These are phyloP conservation scores for Maniola jurtina DNA, from an alignment of 1,140 invertebrate genomes.

Conservation along the genomic window DNA sequence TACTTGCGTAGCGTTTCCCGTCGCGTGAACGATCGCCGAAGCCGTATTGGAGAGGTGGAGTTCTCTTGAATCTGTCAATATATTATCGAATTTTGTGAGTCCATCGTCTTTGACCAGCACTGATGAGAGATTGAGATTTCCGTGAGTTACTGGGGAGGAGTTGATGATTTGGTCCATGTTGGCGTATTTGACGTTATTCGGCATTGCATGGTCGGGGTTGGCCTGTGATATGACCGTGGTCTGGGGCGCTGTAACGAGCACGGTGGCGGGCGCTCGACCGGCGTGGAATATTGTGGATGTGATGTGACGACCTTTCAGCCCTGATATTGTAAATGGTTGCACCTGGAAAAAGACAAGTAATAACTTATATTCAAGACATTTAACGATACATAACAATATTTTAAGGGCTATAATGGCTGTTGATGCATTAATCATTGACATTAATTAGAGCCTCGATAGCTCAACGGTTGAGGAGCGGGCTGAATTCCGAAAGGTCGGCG, in stretches of 20 bases:
- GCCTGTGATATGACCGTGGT: conserved; percentile 70
- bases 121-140: conserved; percentile 47
- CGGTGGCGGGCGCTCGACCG: conserved; percentile 58
- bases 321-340: conserved; percentile 62
- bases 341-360: conserved; percentile 44
- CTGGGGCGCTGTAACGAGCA: conserved; percentile 61
- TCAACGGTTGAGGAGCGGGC: no score
- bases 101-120: conserved; percentile 61
- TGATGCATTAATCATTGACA: no score
- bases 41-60: conserved; percentile 58
- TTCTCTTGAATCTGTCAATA: conserved; percentile 60
- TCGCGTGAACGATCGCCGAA: conserved; percentile 58
- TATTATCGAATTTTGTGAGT: conserved; percentile 54
- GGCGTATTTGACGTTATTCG: conserved; percentile 49
- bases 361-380: background rate
- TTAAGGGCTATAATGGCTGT: no score
- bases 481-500: no score
- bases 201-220: conserved; percentile 34
- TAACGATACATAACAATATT: no score
- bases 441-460: no score
- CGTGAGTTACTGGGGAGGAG: conserved; percentile 30
- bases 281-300: conserved; percentile 72
- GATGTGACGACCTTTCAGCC: conserved; percentile 61
- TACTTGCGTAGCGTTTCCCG: conserved; percentile 62
- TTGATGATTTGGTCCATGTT: conserved; percentile 60